These are phyloP conservation scores for Drosophila engyochracea DNA, from an alignment of 2,888 invertebrate genomes.

Conservation along the genomic window DNA sequence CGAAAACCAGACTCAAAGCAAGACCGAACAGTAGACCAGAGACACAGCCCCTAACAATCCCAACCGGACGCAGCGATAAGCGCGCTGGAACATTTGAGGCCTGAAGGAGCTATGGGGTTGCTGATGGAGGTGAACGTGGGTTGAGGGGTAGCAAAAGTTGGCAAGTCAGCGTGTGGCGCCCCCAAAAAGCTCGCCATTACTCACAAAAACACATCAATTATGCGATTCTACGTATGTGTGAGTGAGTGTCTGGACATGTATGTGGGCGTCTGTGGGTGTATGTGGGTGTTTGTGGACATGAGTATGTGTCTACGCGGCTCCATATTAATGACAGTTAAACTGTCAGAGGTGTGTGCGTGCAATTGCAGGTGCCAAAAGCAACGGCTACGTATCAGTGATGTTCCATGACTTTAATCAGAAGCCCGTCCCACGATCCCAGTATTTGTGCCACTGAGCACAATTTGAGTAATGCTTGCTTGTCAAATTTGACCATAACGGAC, in stretches of 20 bases:
- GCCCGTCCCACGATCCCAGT: background rate
- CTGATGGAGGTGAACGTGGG: background rate
- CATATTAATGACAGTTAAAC: slow-evolving; percentile 80
- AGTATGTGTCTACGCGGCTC: slow-evolving; percentile 41
- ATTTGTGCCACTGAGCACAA: slow-evolving; percentile 22
- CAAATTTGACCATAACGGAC: slow-evolving; percentile 69
- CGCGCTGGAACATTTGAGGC: slow-evolving; percentile 18
- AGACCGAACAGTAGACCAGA: background rate
- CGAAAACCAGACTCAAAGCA: slow-evolving; percentile 29
- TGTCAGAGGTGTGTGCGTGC: slow-evolving; percentile 76
- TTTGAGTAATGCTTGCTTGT: slow-evolving; percentile 75
- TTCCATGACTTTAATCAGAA: background rate
- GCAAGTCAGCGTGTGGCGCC: slow-evolving; percentile 56
- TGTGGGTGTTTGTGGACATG: slow-evolving; percentile 8
- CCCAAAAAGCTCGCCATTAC: slow-evolving; percentile 65
- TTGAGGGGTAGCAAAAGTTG: slow-evolving; percentile 41
- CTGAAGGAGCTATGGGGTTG: background rate
- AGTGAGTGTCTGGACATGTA: background rate
- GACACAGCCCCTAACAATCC: slow-evolving; percentile 16
- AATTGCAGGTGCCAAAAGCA: slow-evolving; percentile 68
- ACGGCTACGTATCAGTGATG: slow-evolving; percentile 29
- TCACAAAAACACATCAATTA: slow-evolving; percentile 80
- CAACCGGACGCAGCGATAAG: slow-evolving; percentile 44
- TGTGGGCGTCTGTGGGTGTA: slow-evolving; percentile 11
- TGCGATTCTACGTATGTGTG: slow-evolving; percentile 43